A percentile compares a stretch with the other conserved stretches of the same genome.
Evolutionary conservation across 2,797 vertebrate species (phyloP).

Genomic region (Muscicapa striata): DNA sequence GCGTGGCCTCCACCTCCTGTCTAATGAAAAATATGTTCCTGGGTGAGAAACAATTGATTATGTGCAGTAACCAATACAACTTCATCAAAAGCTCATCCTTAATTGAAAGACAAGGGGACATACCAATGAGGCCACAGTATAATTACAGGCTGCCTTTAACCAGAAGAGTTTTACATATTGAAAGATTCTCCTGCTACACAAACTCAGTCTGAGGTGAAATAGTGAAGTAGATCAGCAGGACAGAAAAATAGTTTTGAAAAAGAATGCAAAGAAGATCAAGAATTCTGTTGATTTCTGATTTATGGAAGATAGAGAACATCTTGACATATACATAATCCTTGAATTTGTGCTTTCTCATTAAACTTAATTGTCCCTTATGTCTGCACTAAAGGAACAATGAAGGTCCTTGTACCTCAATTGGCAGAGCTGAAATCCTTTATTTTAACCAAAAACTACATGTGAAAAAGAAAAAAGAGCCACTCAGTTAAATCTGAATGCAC

Average conservation of each 20-base stretch:
- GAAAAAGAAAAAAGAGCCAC: background rate
- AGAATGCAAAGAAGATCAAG: background rate
- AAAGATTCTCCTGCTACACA: background rate
- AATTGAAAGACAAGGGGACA: conserved; percentile 29
- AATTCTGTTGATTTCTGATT: background rate
- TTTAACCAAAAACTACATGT: background rate
- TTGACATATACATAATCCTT: background rate
- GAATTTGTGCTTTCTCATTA: background rate
- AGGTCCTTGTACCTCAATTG: background rate
- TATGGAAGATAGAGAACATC: background rate
- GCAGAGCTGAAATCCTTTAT: background rate
- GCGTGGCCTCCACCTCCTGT: conserved; percentile 15
- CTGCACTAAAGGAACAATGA: background rate
- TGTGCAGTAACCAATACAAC: background rate
- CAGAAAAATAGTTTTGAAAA: background rate
- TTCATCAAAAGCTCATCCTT: conserved; percentile 51
- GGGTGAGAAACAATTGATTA: conserved; percentile 47
- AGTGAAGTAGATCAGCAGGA: background rate
- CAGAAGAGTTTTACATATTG: background rate
- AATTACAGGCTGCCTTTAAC: background rate
- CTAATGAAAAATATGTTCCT: conserved; percentile 59
- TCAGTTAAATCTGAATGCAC: background rate
- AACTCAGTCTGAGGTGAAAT: background rate
- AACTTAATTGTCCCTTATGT: background rate
- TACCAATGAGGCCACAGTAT: background rate